These are phyloP conservation scores for Calephelis nemesis DNA, from an alignment of 1,140 invertebrate species.

Conservation along the genomic window DNA sequence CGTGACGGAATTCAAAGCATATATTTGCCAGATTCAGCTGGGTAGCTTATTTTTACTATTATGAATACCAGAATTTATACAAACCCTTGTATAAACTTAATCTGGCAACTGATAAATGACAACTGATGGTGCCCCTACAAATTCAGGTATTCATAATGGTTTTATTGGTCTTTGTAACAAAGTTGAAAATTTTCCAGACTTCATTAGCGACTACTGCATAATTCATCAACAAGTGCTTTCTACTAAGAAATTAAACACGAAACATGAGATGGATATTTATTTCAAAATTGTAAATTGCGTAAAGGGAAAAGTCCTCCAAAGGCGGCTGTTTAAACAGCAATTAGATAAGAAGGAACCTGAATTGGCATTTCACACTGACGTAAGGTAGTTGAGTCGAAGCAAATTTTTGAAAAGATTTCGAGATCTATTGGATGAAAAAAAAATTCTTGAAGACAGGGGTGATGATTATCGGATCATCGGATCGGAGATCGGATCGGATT, in stretches of 20 bases:
- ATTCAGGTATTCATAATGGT: slow-evolving; percentile 43
- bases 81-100: slow-evolving; percentile 43
- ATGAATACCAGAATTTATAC: too few relatives aligned
- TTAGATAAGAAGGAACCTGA: slow-evolving; percentile 34
- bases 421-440: too few relatives aligned
- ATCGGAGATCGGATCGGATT: too few relatives aligned
- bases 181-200: slow-evolving; percentile 36
- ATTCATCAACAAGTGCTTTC: slow-evolving; percentile 49
- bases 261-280: slow-evolving; percentile 50
- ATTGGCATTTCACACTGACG: slow-evolving; percentile 38
- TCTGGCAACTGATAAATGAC: neutral
- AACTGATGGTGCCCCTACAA: slow-evolving; percentile 40
- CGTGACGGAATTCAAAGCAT: slow-evolving; percentile 42
- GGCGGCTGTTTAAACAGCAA: neutral
- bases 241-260: slow-evolving; percentile 48
- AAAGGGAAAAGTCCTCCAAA: slow-evolving; percentile 40
- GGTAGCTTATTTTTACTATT: too few relatives aligned
- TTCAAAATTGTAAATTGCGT: slow-evolving; percentile 56
- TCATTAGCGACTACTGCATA: slow-evolving; percentile 51
- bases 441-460: too few relatives aligned
- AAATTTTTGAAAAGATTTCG: too few relatives aligned
- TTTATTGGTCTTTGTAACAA: slow-evolving; percentile 43
- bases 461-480: too few relatives aligned
- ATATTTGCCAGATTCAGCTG: slow-evolving; percentile 40
- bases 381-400: slow-evolving; percentile 38